Evolutionary conservation across 2,888 invertebrate species (phyloP).

Genomic region (Archips crataeganus): DNA sequence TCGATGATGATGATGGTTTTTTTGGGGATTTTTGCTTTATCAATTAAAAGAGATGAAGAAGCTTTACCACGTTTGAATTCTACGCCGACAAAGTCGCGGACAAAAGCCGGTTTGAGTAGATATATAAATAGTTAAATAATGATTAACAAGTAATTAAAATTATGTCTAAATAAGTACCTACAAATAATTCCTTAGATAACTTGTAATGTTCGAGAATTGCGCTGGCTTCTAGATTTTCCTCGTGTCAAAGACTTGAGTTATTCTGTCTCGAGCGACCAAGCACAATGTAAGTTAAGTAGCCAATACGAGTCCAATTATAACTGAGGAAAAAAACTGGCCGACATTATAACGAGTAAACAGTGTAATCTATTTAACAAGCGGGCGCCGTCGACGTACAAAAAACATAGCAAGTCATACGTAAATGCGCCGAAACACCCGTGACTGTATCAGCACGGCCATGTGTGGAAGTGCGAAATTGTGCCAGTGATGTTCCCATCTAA

Average conservation of each 20-base stretch:
- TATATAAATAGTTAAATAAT: background rate
- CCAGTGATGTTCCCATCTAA: background rate
- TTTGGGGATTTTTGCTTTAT: no score
- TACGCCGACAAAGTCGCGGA: no score
- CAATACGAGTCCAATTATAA: conserved; percentile 15
- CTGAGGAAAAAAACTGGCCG: conserved; percentile 32
- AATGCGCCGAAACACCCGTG: conserved; percentile 44
- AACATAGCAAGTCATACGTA: conserved; percentile 49
- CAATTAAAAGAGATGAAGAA: no score
- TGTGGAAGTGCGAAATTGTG: conserved; percentile 53
- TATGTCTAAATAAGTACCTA: background rate
- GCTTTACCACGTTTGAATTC: no score
- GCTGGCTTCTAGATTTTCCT: conserved; percentile 17
- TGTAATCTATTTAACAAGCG: conserved; percentile 41
- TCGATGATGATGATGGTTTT: no score
- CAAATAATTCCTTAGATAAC: background rate
- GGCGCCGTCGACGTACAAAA: conserved; percentile 50
- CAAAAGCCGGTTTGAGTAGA: no score
- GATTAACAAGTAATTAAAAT: background rate
- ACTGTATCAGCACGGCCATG: conserved; percentile 44
- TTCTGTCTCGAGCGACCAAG: conserved; percentile 1
- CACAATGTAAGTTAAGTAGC: conserved; percentile 18
- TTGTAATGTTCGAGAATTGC: background rate
- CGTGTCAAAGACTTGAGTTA: background rate
- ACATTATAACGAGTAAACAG: conserved; percentile 40